Evolutionary conservation across 2,113 vertebrate species (phyloP).

Genomic region (Heteronetta atricapilla): DNA sequence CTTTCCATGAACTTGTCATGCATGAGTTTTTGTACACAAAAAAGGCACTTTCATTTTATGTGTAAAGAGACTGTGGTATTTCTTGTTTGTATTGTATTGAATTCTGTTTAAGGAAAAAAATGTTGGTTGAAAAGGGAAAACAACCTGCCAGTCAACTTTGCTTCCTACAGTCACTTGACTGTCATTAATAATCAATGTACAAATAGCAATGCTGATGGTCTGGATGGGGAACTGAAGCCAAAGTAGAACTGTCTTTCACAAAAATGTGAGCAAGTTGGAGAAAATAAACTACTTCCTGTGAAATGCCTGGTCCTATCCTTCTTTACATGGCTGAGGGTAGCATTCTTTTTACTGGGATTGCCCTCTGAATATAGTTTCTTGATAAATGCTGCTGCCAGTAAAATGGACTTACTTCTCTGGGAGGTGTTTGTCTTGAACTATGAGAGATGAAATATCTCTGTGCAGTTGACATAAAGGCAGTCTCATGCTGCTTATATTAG

Average conservation of each 20-base stretch:
- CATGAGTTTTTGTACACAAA: background rate
- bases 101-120: background rate
- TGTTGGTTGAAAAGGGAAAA: background rate
- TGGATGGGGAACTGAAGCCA: background rate
- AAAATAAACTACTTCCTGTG: background rate
- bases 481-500: background rate
- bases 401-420: background rate
- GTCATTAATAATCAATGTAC: background rate
- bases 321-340: background rate
- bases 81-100: constrained; percentile 19
- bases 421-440: background rate
- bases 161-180: background rate
- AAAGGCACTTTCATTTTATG: background rate
- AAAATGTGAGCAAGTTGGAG: background rate
- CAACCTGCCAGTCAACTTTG: background rate
- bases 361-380: background rate
- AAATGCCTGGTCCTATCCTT: background rate
- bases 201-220: background rate
- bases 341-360: background rate
- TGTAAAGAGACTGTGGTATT: background rate
- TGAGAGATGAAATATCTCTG: background rate
- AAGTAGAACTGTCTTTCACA: background rate
- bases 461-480: background rate
- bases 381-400: background rate
- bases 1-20: background rate